These are phyloP conservation scores for Himalopsyche japonica DNA, from an alignment of 2,888 invertebrate species.

Conservation along the genomic window DNA sequence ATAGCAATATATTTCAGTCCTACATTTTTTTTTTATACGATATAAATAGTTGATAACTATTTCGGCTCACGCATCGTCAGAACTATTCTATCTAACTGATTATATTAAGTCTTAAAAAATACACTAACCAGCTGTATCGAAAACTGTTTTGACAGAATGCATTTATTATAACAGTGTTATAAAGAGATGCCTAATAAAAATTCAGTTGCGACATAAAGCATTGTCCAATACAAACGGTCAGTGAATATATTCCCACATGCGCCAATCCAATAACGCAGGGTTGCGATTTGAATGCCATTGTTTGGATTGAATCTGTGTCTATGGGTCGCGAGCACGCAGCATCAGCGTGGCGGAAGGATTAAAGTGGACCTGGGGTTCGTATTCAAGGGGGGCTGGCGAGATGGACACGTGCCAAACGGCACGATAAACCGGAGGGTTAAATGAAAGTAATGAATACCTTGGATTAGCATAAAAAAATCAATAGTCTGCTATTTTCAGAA, in stretches of 20 bases:
- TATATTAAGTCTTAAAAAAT: no score
- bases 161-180: no score
- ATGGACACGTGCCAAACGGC: conserved; percentile 17
- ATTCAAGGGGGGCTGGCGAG: neutral
- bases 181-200: no score
- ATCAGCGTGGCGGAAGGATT: neutral
- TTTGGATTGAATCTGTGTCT: neutral
- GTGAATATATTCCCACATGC: neutral
- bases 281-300: neutral
- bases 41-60: no score
- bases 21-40: no score
- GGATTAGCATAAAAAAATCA: neutral
- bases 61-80: no score
- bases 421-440: neutral
- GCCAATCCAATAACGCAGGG: neutral
- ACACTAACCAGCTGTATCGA: no score
- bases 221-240: neutral
- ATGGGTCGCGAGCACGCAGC: neutral
- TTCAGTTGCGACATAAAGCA: no score
- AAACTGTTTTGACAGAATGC: no score
- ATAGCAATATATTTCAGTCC: no score
- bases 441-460: neutral
- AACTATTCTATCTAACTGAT: no score
- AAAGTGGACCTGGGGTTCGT: neutral
- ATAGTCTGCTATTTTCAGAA: neutral